Evolutionary conservation across 2,113 vertebrate genomes (phyloP).

Genomic region (Chaetura pelagica): DNA sequence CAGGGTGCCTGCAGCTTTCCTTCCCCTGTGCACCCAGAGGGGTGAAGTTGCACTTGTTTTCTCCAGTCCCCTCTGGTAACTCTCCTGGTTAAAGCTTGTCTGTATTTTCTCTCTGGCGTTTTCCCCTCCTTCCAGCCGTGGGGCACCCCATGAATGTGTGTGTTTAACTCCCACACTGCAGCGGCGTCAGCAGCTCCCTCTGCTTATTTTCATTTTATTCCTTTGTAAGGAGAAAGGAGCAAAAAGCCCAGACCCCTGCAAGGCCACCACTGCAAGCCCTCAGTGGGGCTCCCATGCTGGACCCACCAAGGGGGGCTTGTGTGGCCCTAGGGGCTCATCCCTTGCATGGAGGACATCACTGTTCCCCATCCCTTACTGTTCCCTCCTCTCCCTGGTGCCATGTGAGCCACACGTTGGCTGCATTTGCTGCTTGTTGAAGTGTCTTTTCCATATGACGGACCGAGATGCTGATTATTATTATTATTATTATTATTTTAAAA

Average conservation of each 20-base stretch:
- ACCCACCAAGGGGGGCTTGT: background rate
- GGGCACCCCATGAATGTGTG: background rate
- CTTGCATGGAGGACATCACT: background rate
- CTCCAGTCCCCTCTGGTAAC: background rate
- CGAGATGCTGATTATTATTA: background rate
- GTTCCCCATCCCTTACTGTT: background rate
- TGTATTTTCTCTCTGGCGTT: background rate
- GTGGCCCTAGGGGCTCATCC: background rate
- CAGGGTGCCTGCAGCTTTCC: background rate
- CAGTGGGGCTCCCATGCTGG: background rate
- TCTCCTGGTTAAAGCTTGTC: background rate
- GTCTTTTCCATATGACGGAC: constrained; percentile 33
- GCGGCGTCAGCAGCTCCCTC: background rate
- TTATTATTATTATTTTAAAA: background rate
- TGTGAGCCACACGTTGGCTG: background rate
- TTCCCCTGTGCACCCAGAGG: background rate
- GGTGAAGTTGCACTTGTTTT: background rate
- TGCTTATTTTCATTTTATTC: background rate
- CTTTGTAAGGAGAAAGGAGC: background rate
- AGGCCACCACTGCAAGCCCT: background rate
- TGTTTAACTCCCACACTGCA: constrained; percentile 24
- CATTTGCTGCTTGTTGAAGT: constrained; percentile 17
- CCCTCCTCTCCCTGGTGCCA: background rate
- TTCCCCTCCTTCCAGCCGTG: background rate
- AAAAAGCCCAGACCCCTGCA: background rate